Evolutionary conservation across 2,888 invertebrate genomes (phyloP).

Genomic region (Protonemura montana): DNA sequence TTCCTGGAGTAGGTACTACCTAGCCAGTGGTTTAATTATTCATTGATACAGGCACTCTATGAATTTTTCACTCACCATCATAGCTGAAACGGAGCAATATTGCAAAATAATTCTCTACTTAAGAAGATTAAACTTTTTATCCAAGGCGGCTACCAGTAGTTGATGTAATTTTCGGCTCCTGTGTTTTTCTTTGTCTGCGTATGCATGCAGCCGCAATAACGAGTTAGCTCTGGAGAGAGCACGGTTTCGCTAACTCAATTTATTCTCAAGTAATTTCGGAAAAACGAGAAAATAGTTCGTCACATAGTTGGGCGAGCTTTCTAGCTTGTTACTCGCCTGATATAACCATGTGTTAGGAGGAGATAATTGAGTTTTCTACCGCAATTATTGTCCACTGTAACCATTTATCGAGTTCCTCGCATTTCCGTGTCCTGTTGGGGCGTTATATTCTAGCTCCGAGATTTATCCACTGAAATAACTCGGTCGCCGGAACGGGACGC

Average conservation of each 20-base stretch:
- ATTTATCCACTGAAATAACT: background rate
- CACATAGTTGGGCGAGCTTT: background rate
- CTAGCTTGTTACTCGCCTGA: background rate
- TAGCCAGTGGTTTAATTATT: no score
- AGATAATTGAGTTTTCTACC: background rate
- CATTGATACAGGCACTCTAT: no score
- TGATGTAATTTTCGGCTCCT: no score
- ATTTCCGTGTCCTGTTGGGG: background rate
- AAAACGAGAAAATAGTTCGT: background rate
- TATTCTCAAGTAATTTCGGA: background rate
- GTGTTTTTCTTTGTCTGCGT: no score
- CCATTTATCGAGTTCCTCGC: constrained; percentile 7
- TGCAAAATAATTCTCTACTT: background rate
- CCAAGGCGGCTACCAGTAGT: background rate
- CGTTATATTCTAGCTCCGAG: background rate
- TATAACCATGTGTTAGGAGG: background rate
- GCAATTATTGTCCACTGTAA: background rate
- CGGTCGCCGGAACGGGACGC: background rate
- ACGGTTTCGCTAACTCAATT: background rate
- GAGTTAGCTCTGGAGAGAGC: background rate
- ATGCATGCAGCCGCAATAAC: background rate
- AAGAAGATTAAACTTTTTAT: background rate
- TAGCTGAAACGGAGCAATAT: background rate
- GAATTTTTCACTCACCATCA: no score
- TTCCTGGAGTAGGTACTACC: no score